These are phyloP conservation scores for Lasaia peninsularis DNA, from an alignment of 1,140 invertebrate species.

Conservation along the genomic window DNA sequence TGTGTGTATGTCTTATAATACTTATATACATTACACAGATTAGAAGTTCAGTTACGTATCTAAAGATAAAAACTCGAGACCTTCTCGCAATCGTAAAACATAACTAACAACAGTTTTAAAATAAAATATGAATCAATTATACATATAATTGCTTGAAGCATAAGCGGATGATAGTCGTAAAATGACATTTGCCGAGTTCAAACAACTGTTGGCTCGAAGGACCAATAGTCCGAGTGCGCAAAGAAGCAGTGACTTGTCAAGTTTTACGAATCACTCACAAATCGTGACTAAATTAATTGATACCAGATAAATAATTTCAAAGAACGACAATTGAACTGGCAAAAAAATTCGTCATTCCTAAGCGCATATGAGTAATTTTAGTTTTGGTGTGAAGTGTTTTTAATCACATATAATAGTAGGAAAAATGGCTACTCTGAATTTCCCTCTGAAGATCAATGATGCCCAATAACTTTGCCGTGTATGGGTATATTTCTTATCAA, in stretches of 20 bases:
- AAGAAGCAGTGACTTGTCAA: background rate
- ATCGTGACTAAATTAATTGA: background rate
- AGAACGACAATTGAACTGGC: background rate
- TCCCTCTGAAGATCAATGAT: conserved; percentile 19
- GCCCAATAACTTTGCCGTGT: conserved; percentile 37
- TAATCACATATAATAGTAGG: too few relatives aligned
- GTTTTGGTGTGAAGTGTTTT: background rate
- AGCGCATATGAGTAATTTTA: too few relatives aligned
- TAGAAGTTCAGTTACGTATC: too few relatives aligned
- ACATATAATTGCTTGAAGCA: background rate
- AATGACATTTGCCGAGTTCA: background rate
- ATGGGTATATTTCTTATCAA: conserved; percentile 58
- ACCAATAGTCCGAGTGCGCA: background rate
- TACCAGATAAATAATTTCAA: conserved; percentile 1
- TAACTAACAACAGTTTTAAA: background rate
- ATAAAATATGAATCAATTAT: conserved; percentile 15
- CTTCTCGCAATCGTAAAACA: conserved; percentile 5
- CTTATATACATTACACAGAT: too few relatives aligned
- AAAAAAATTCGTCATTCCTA: conserved; percentile 1
- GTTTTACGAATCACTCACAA: background rate
- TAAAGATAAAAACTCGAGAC: background rate
- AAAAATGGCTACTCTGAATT: background rate
- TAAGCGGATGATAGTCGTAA: conserved; percentile 5
- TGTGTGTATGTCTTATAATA: too few relatives aligned
- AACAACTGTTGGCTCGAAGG: background rate